Conservation (phyloP, 2,888 invertebrate genomes). For the Dimorphilus gyrociliatus region DNA sequence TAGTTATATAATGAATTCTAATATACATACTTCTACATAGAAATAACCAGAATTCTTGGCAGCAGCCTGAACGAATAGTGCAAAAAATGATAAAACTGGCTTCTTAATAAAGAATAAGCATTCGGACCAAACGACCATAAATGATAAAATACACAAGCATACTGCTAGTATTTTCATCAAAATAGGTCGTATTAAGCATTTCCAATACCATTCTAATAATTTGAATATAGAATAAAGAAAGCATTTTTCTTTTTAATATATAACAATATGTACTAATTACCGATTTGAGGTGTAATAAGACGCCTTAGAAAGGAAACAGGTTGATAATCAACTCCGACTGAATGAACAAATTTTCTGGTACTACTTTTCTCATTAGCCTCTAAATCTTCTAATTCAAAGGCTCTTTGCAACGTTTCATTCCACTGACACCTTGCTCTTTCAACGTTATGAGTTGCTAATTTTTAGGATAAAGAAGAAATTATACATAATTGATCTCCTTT, state of each 20-base stretch:
- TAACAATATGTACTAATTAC: too few species aligned
- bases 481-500: too few species aligned
- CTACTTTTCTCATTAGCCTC: slow-evolving; percentile 50
- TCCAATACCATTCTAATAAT: slow-evolving; percentile 83
- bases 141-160: slow-evolving; percentile 56
- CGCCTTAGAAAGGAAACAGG: too few species aligned
- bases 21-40: slow-evolving; percentile 62
- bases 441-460: slow-evolving; percentile 80
- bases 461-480: slow-evolving; percentile 49
- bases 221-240: background rate
- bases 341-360: slow-evolving; percentile 15
- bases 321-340: too few species aligned
- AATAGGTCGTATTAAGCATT: slow-evolving; percentile 62
- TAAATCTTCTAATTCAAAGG: slow-evolving; percentile 64
- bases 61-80: slow-evolving; percentile 71
- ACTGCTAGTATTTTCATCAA: slow-evolving; percentile 50
- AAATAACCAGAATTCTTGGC: slow-evolving; percentile 70
- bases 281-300: too few species aligned
- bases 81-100: slow-evolving; percentile 87
- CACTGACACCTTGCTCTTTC: slow-evolving; percentile 80
- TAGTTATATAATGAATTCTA: background rate
- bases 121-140: slow-evolving; percentile 96
- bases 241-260: too few species aligned
- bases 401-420: slow-evolving; percentile 60
- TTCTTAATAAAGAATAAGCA: slow-evolving; percentile 84